Evolutionary conservation across 2,888 invertebrate species (phyloP), one percentile per base, ranked within the genome.

Genomic region (Aphidoletes aphidimyza): DNA sequence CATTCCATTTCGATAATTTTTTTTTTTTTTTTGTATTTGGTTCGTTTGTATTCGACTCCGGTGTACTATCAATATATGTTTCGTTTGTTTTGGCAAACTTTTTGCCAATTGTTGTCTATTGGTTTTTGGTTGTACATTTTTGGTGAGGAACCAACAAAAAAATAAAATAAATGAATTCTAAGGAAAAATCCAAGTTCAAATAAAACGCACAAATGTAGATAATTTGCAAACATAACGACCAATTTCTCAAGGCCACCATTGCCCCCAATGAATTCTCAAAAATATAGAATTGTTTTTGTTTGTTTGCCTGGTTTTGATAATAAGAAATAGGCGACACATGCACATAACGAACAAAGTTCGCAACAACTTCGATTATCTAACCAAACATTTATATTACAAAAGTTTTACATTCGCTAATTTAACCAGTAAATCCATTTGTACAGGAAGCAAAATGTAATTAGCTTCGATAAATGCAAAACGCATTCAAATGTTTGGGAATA

Each of bases 341-440:
- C 69, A 69, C 30, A 14, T 17, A 69, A 26, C 30, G 14, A 69
- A 34, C 26, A 69, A 69, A 69, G 17, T 69, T 34, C 17, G 30
- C 0, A 69, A 69, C 26, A 69, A 69, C 34, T 11, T 69, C 69
- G 69, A 69, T 69, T 69, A 69, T 69, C 69, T 34, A 3, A n/a
- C 26, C 30, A 69, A 69, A 69, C 30, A 69, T 69, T 69, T 69
- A 11, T 26, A 30, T 69, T 69, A 11, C 11, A 69, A 34, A 69
- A 69, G 69, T 69, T 69, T 34, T 3, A 22, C 3, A 6, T 42
- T 9, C 42, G 14, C 42, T 9, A 42, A 6, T 14, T 42, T 14
- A 42, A 42, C 42, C 14, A 9, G 3, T 26, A 22, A 11, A 54
- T 22, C 2, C 47, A 54, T 54, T n/a, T 69, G 69, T 69, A 34